Conservation (phyloP, 2,113 vertebrate species). For the Chionis minor region DNA sequence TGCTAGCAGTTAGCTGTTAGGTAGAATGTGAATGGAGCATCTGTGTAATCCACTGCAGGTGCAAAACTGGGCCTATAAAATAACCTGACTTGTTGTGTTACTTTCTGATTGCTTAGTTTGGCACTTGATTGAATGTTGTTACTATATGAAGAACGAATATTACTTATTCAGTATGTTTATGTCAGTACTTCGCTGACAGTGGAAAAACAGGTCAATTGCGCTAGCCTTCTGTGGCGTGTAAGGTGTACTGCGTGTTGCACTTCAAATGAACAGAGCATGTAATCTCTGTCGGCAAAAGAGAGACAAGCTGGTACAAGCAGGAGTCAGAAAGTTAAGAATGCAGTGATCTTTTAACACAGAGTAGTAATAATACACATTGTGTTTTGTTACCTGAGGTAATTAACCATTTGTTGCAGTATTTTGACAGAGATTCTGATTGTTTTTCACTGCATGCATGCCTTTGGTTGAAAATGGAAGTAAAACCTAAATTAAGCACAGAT, state of each 20-base stretch:
- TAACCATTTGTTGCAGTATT: background rate
- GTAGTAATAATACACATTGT: background rate
- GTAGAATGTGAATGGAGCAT: background rate
- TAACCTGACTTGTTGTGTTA: background rate
- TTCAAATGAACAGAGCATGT: background rate
- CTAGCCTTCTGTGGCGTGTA: background rate
- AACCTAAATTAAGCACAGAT: background rate
- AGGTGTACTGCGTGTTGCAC: background rate
- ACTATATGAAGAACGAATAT: background rate
- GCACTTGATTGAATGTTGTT: background rate
- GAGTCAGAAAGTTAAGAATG: background rate
- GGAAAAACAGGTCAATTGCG: background rate
- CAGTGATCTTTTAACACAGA: background rate
- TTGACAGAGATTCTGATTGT: background rate
- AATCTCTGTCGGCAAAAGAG: background rate
- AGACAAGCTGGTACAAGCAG: background rate
- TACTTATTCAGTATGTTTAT: too few species aligned
- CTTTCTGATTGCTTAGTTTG: background rate
- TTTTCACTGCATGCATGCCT: rapidly evolving
- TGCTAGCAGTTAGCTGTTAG: background rate
- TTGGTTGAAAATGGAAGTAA: background rate
- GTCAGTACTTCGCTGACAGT: background rate
- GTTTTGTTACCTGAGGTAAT: background rate
- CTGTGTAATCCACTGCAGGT: background rate
- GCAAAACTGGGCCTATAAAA: background rate